Evolutionary conservation across 2,113 vertebrate genomes (phyloP).

Genomic region (Sorex araneus): DNA sequence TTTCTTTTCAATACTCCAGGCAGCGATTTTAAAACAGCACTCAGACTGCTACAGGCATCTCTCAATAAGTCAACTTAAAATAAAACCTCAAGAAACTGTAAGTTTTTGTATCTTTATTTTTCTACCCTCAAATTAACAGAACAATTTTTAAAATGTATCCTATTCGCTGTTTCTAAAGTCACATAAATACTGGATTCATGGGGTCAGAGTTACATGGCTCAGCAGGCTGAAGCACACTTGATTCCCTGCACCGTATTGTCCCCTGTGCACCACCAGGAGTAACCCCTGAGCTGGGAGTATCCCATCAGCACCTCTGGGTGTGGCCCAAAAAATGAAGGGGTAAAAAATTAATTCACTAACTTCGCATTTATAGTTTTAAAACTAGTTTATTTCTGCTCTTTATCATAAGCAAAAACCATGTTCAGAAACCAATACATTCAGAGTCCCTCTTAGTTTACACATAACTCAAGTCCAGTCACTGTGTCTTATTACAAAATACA

Average conservation of each 20-base stretch:
- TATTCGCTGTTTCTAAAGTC: neutral
- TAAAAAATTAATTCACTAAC: neutral
- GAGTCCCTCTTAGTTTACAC: neutral
- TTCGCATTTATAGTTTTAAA: slow-evolving; percentile 25
- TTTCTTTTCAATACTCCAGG: neutral
- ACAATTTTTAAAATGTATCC: neutral
- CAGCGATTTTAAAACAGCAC: too few relatives aligned
- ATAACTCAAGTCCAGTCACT: neutral
- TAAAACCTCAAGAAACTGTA: neutral
- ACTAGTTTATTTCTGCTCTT: neutral
- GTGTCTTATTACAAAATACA: neutral
- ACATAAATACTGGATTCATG: neutral
- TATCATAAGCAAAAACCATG: neutral
- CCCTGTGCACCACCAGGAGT: neutral
- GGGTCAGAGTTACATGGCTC: neutral
- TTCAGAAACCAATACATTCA: neutral
- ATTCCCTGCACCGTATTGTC: neutral
- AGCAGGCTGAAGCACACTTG: neutral
- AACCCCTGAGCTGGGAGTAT: too few relatives aligned
- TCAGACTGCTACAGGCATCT: too few relatives aligned
- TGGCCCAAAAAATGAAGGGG: too few relatives aligned
- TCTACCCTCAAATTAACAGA: neutral
- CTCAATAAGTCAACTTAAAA: accelerated
- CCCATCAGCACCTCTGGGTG: too few relatives aligned
- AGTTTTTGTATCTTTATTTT: neutral